A percentile compares a stretch with the other conserved stretches of the same genome.
These are phyloP conservation scores for Stigmatopora nigra DNA, from an alignment of 2,113 vertebrate species.

Conservation along the genomic window DNA sequence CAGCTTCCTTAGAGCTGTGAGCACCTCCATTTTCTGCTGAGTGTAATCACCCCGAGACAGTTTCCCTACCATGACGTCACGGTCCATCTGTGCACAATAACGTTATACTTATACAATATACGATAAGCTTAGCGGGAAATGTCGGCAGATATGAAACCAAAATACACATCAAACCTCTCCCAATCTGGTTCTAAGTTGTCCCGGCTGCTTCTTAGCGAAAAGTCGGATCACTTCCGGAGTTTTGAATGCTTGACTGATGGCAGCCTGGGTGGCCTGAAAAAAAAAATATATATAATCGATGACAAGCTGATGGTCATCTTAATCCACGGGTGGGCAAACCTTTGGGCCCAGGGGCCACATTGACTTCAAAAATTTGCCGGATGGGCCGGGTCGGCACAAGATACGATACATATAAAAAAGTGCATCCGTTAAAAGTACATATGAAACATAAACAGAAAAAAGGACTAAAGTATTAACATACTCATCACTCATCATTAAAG, in stretches of 20 bases:
- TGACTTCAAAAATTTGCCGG: too few relatives aligned
- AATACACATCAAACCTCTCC: slow-evolving; percentile 76
- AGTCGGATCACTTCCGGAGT: slow-evolving; percentile 96
- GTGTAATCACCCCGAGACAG: slow-evolving; percentile 77
- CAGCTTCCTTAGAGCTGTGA: slow-evolving; percentile 90
- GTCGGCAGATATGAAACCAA: neutral
- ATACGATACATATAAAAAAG: too few relatives aligned
- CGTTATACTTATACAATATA: too few relatives aligned
- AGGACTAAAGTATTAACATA: too few relatives aligned
- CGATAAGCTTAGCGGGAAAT: neutral
- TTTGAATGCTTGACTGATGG: slow-evolving; percentile 98
- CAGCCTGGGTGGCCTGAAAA: slow-evolving; percentile 90
- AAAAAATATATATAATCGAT: slow-evolving; percentile 9
- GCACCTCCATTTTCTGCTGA: slow-evolving; percentile 93
- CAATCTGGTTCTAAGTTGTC: slow-evolving; percentile 85
- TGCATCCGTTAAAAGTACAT: too few relatives aligned
- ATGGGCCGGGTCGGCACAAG: too few relatives aligned
- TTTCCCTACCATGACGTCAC: slow-evolving; percentile 94
- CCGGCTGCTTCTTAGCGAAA: slow-evolving; percentile 97
- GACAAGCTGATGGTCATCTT: neutral
- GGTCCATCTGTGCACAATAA: slow-evolving; percentile 80
- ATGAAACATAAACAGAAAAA: too few relatives aligned
- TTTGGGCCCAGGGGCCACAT: too few relatives aligned
- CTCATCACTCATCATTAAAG: too few relatives aligned
- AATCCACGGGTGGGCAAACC: too few relatives aligned